These are phyloP conservation scores for Tenebrosternarchus preto DNA, from an alignment of 2,113 vertebrate species.

Conservation along the genomic window DNA sequence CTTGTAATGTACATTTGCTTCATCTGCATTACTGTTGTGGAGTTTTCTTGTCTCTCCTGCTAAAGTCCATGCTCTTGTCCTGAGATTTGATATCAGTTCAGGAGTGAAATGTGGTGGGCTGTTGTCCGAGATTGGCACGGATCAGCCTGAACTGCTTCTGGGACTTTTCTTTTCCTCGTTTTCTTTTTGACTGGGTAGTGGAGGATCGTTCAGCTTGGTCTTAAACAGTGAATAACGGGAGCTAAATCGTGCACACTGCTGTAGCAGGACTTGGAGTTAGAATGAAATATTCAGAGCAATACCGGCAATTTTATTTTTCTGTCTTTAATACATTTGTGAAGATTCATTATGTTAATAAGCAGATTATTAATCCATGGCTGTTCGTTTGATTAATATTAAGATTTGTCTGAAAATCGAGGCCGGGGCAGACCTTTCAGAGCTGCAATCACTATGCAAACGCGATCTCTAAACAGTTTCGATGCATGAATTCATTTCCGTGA, in stretches of 20 bases:
- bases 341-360: background rate
- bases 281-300: background rate
- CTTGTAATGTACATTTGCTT: background rate
- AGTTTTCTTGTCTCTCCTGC: background rate
- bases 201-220: background rate
- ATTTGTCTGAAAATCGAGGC: background rate
- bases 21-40: background rate
- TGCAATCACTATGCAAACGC: background rate
- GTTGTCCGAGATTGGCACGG: background rate
- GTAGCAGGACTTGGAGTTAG: background rate
- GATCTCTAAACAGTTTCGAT: background rate
- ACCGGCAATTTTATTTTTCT: no score
- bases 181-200: no score
- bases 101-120: background rate
- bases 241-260: background rate
- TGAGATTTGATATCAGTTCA: slow-evolving; percentile 4
- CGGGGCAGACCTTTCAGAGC: background rate
- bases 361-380: slow-evolving; percentile 17
- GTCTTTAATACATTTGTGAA: background rate
- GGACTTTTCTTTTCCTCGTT: background rate
- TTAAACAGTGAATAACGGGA: background rate
- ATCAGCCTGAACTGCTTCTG: background rate
- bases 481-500: background rate
- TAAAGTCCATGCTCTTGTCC: background rate
- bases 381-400: slow-evolving; percentile 16